A percentile compares a stretch with the other conserved stretches of the same genome.
Conservation (phyloP, 2,888 invertebrate genomes). For the Cheilosia impressa region DNA sequence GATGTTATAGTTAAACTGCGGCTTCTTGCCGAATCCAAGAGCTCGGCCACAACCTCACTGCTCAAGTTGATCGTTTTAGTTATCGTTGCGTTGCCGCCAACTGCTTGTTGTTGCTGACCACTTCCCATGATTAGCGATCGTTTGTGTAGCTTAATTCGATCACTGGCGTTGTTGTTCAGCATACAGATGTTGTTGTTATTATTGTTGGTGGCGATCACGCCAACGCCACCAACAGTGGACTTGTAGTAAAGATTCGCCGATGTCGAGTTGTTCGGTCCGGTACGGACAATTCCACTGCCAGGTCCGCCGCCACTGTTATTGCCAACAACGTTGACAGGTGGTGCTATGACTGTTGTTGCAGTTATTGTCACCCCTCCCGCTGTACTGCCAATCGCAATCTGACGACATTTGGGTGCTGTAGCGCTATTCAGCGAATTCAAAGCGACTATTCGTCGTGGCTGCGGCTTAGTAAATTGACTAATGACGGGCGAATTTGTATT, state of each 20-base stretch:
- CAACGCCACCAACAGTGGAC: conserved; percentile 28
- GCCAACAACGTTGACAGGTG: conserved; percentile 37
- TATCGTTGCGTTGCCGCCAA: neutral
- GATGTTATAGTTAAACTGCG: conserved; percentile 36
- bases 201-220: conserved; percentile 37
- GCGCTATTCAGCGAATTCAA: conserved; percentile 48
- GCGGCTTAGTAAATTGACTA: conserved; percentile 57
- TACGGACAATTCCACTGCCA: conserved; percentile 16
- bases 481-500: conserved; percentile 13
- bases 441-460: conserved; percentile 58
- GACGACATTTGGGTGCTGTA: conserved; percentile 51
- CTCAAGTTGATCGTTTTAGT: conserved; percentile 47
- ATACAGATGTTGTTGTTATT: conserved; percentile 39
- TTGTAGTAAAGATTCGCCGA: conserved; percentile 47
- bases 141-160: conserved; percentile 65
- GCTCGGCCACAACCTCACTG: conserved; percentile 58
- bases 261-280: conserved; percentile 25
- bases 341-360: conserved; percentile 47
- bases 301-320: conserved; percentile 4
- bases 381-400: conserved; percentile 63
- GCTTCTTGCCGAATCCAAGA: conserved; percentile 45
- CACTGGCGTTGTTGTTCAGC: conserved; percentile 24
- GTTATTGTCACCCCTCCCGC: conserved; percentile 60
- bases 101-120: conserved; percentile 6
- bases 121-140: conserved; percentile 64